These are phyloP conservation scores for Chrysodeixis includens DNA, from an alignment of 2,888 invertebrate species.

Conservation along the genomic window DNA sequence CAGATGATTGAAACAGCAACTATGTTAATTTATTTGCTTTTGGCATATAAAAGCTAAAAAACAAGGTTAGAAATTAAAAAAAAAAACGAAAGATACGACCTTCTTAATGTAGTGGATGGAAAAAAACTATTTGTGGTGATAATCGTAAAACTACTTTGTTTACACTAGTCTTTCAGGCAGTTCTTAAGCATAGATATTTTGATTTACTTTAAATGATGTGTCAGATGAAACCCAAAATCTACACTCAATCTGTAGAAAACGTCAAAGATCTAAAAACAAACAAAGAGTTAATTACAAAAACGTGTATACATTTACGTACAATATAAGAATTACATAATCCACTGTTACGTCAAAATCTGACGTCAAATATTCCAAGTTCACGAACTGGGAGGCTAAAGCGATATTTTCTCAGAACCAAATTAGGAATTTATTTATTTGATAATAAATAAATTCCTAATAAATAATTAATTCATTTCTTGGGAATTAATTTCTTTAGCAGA, in stretches of 20 bases:
- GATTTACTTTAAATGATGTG: background rate
- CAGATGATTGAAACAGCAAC: no score
- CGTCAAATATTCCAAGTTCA: slow-evolving; percentile 3
- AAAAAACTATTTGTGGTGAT: no score
- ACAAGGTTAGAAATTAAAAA: no score
- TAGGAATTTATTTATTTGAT: no score
- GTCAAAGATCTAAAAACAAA: background rate
- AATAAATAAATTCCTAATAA: no score
- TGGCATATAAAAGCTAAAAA: no score
- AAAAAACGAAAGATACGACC: no score
- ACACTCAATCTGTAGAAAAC: background rate
- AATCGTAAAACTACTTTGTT: background rate
- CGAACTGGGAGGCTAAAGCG: slow-evolving; percentile 1
- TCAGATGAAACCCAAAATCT: background rate
- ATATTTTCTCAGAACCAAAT: background rate
- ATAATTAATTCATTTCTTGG: no score
- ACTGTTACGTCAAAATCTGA: slow-evolving; percentile 2
- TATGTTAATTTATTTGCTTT: no score
- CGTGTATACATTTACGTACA: background rate
- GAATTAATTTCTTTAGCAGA: no score
- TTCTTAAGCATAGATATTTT: background rate
- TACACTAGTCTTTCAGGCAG: background rate
- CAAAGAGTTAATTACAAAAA: background rate
- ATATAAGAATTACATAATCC: background rate
- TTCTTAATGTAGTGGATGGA: no score